Evolutionary conservation across 2,888 invertebrate species (phyloP), one percentile per base, ranked within the genome.

Genomic region (Phaedon cochleariae): DNA sequence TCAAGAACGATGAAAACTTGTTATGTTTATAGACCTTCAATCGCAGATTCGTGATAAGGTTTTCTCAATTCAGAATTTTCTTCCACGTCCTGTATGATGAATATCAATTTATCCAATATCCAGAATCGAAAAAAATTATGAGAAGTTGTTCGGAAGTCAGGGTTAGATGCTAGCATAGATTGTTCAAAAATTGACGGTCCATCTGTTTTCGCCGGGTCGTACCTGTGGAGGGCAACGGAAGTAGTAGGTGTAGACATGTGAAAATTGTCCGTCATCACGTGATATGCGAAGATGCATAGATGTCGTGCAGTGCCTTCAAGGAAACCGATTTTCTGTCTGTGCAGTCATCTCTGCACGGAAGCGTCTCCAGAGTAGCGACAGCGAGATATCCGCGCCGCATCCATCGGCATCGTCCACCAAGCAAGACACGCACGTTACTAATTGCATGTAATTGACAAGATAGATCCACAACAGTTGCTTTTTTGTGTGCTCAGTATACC

Each of bases 381-480:
- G 22, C 12, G 20, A 15, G 21, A 20, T 48, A 18, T 53, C 20
- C 20, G 49, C 12, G 49, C 22, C 49, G 49, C 21, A 53, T 53
- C 18, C 53, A 2, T 15, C 9, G 31, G 15, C 41, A 7, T 6
- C 5, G 21, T 52, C 52, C 26, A 52, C 12, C n/a, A n/a, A 20
- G 12, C 65, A 68, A 73, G 73, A 76, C 77, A 78, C 77, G 77
- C 77, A 79, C 75, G 52, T 71, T 73, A 75, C 77, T 79, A 79
- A 79, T 79, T 79, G 77, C 78, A 76, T 67, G 75, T 78, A 79
- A 78, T 79, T 79, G 79, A 78, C 77, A 78, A 76, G 76, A 79
- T 77, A 77, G 75, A 77, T 75, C 75, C 72, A 69, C 71, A 69
- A 62, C 69, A 61, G 60, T 52, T 62, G 26, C 31, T 65, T 64